phyloP scores from a whole-genome alignment of 2,797 vertebrate genomes.

The Pseudotriccus pelzelni region DNA sequence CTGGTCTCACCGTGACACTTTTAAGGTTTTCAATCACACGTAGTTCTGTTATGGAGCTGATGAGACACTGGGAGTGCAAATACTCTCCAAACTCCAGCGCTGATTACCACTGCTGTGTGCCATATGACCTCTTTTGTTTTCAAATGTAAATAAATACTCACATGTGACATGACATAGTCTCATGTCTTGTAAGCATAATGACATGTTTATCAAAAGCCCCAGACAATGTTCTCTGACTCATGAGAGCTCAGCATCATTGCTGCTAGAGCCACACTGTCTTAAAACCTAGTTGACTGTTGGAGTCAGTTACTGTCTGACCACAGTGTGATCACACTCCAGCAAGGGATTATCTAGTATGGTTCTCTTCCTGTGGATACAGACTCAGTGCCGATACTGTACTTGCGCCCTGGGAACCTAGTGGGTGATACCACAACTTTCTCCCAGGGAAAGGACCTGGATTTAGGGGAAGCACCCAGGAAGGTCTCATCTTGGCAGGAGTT shows the following conservation, averaged over 20 bases:
- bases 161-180: background rate
- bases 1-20: background rate
- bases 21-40: background rate
- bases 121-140: background rate
- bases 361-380: background rate
- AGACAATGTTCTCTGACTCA: background rate
- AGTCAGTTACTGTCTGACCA: background rate
- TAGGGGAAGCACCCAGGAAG: background rate
- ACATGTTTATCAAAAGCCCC: background rate
- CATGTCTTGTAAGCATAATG: background rate
- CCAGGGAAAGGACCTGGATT: background rate
- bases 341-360: background rate
- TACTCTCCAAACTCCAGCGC: background rate
- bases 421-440: background rate
- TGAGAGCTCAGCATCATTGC: background rate
- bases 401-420: background rate
- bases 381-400: background rate
- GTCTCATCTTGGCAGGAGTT: background rate
- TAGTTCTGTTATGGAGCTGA: background rate
- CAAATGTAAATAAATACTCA: background rate
- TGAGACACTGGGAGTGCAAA: background rate
- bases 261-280: background rate
- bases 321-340: background rate
- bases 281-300: background rate
- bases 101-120: background rate